These are phyloP conservation scores for Ichneumoninae sp. DNA, from an alignment of 2,888 invertebrate genomes.

Conservation along the genomic window DNA sequence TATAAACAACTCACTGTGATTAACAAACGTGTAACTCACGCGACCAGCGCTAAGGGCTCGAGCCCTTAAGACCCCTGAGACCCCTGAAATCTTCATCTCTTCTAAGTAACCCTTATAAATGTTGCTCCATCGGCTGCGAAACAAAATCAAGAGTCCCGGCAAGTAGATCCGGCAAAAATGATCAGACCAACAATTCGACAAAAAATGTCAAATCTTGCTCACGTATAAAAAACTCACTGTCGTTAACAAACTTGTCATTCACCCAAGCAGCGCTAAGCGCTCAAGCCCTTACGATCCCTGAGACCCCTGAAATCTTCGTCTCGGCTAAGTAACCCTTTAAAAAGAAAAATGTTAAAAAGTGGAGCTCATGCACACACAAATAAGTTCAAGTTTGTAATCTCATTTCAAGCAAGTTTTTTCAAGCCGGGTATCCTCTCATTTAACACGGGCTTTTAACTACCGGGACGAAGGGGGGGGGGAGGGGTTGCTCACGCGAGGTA, in stretches of 20 bases:
- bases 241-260: background rate
- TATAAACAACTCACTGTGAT: background rate
- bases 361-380: conserved; percentile 3
- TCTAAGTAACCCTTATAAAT: background rate
- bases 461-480: background rate
- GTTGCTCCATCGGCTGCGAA: background rate
- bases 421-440: background rate
- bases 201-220: background rate
- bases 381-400: conserved; percentile 8
- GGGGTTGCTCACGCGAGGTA: conserved; percentile 1
- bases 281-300: no score
- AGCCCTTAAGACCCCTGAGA: no score
- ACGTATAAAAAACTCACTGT: background rate
- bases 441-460: conserved; percentile 10
- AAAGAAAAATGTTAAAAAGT: background rate
- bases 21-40: background rate
- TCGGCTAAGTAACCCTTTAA: background rate
- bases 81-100: no score
- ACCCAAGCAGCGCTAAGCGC: background rate
- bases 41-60: no score
- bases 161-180: background rate
- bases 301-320: background rate
- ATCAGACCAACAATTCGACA: background rate
- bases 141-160: background rate
- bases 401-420: conserved; percentile 14